A percentile compares a stretch with the other conserved stretches of the same genome.
phyloP scores from a whole-genome alignment of 2,797 vertebrate genomes.

The Mallotus villosus region DNA sequence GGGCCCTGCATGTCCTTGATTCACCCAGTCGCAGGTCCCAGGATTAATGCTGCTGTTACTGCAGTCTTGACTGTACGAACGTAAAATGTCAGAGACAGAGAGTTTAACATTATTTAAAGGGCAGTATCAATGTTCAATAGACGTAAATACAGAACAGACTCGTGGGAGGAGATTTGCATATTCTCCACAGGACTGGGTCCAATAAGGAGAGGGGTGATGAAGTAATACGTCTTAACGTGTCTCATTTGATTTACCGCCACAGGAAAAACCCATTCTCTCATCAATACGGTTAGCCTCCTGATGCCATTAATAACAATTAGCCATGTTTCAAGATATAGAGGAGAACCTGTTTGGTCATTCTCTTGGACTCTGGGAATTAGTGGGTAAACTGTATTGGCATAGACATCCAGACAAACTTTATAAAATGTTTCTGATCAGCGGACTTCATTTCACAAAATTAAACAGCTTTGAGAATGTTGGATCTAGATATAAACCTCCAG shows the following conservation, averaged over 20 bases:
- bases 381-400: neutral
- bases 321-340: constrained; percentile 8
- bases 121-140: neutral
- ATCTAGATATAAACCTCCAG: neutral
- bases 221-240: constrained; percentile 5
- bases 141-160: neutral
- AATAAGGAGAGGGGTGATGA: neutral
- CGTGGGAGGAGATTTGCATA: neutral
- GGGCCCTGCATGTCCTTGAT: neutral
- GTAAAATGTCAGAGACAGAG: neutral
- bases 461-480: neutral
- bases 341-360: neutral
- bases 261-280: constrained; percentile 11
- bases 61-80: neutral
- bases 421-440: neutral
- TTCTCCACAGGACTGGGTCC: neutral
- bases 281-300: constrained; percentile 12
- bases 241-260: constrained; percentile 11
- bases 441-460: neutral
- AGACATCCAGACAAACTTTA: neutral
- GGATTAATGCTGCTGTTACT: neutral
- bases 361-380: neutral
- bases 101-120: constrained; percentile 4
- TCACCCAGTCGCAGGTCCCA: neutral
- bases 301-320: constrained; percentile 21